Base-by-base conservation (phyloP, 2,797 vertebrate genomes). In the Silurus aristotelis region DNA sequence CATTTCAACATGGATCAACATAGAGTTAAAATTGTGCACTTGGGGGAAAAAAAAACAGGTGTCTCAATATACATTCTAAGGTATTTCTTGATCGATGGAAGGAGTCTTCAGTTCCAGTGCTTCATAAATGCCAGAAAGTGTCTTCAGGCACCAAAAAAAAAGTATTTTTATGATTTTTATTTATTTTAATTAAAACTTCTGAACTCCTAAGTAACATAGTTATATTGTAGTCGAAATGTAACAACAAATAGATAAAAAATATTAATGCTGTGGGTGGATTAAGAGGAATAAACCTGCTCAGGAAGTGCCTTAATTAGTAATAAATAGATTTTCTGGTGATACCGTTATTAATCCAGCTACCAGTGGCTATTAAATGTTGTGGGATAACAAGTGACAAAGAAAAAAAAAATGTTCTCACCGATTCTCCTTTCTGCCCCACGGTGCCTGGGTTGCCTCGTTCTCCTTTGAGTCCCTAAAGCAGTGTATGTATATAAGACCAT, bases 391-490 rank as follows among this genome's bases (percentile, higher is more conserved):
- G 38, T 38, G 38, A 38, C 0, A 38, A 38, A 48, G 12, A 73
- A 81, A 71, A 8, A 72, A 19, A 12, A 52, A 9, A 68, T n/a
- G 17, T 55, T n/a, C 96, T 96, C 93, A 99, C 98, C 73, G 94
- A 95, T 90, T 99, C 98, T 90, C 98, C 98, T 90, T 98, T 98
- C 89, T 95, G 95, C 14, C 97, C 98, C 0, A 84, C 38, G 14
- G 90, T 90, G 25, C 98, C 98, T 0, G 91, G 13, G 60, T 91
- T 96, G 38, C 98, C 98, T 20, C 98, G 95, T 82, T 99, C 97
- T 0, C 97, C 97, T 92, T 99, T 99, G 89, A 94, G 93, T 86
- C 97, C 98, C 98, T 98, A 93, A 70, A 81, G 85, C 90, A 66
- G 88, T 79, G 38, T 38, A 38, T 38, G 38, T 38, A 38, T 66